Percentiles rank a stretch among this genome's conserved stretches.
phyloP scores from a whole-genome alignment of 1,140 invertebrate genomes.

The Euglossa dilemma region DNA sequence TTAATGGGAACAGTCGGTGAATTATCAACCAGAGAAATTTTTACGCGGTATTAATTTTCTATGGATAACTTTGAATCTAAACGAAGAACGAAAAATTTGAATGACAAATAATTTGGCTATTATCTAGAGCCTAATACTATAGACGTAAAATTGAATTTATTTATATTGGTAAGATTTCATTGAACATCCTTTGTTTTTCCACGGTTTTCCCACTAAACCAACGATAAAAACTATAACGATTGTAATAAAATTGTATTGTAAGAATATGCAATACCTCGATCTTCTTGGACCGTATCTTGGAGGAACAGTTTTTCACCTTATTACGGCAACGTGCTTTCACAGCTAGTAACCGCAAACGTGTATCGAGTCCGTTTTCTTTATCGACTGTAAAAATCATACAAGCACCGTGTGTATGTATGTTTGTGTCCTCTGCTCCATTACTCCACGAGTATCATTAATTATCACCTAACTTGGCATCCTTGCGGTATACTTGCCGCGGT shows the following conservation, averaged over 20 bases:
- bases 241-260: slow-evolving; percentile 21
- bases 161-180: not conserved
- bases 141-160: not conserved
- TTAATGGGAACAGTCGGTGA: slow-evolving; percentile 13
- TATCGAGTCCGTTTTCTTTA: slow-evolving; percentile 35
- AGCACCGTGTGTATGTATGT: slow-evolving; percentile 38
- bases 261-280: slow-evolving; percentile 45
- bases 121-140: not conserved
- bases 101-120: slow-evolving; percentile 9
- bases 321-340: slow-evolving; percentile 40
- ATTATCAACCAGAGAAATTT: not conserved
- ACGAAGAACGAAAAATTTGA: slow-evolving; percentile 24
- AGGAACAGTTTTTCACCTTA: slow-evolving; percentile 56
- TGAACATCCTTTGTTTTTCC: not conserved
- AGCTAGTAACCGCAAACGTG: slow-evolving; percentile 29
- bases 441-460: slow-evolving; percentile 85
- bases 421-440: slow-evolving; percentile 69
- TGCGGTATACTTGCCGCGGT: slow-evolving; percentile 86
- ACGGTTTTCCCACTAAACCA: slow-evolving; percentile 8
- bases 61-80: slow-evolving; percentile 13
- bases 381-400: slow-evolving; percentile 48
- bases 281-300: slow-evolving; percentile 72
- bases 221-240: slow-evolving; percentile 16
- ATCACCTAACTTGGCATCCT: slow-evolving; percentile 94
- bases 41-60: slow-evolving; percentile 1